Percentiles rank a stretch among this genome's conserved stretches.
These are phyloP conservation scores for Acanthaster planci DNA, from an alignment of 35 echinoderm and acorn worm species.

Conservation along the genomic window DNA sequence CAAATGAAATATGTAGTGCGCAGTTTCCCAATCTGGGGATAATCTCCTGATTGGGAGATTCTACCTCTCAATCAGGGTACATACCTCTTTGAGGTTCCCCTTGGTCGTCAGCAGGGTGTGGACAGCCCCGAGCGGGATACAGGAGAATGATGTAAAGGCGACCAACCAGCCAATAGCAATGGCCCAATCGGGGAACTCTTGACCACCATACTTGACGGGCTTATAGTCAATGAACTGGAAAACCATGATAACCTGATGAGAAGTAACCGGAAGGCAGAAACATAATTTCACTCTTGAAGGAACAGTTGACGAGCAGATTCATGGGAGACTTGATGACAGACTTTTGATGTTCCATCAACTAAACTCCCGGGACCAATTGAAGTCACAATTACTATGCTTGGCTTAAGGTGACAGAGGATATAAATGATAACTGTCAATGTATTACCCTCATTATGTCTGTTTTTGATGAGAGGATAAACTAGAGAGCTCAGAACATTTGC, in stretches of 20 bases:
- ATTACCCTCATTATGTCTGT: too few relatives aligned
- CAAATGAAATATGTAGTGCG: too few relatives aligned
- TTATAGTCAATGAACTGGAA: conserved; percentile 79
- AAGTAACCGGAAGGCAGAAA: background rate
- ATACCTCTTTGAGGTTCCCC: conserved; percentile 79
- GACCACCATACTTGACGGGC: conserved; percentile 75
- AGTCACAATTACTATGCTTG: conserved; percentile 8
- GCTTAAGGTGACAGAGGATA: too few relatives aligned
- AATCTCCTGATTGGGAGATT: too few relatives aligned
- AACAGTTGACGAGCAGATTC: background rate
- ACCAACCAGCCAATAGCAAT: conserved; percentile 86
- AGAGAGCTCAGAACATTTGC: too few relatives aligned
- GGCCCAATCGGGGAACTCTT: conserved; percentile 83
- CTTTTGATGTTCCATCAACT: too few relatives aligned
- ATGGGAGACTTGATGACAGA: background rate
- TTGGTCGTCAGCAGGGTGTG: conserved; percentile 66
- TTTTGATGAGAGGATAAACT: too few relatives aligned
- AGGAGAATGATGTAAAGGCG: conserved; percentile 72
- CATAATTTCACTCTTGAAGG: background rate
- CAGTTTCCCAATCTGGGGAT: too few relatives aligned
- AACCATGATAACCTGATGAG: conserved; percentile 75
- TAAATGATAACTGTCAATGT: too few relatives aligned
- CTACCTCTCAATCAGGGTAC: background rate
- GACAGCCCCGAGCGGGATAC: conserved; percentile 80
- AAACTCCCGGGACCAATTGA: too few relatives aligned